A percentile compares a stretch with the other conserved stretches of the same genome.
Evolutionary conservation across 2,113 vertebrate genomes (phyloP).

Genomic region (Plecotus auritus): DNA sequence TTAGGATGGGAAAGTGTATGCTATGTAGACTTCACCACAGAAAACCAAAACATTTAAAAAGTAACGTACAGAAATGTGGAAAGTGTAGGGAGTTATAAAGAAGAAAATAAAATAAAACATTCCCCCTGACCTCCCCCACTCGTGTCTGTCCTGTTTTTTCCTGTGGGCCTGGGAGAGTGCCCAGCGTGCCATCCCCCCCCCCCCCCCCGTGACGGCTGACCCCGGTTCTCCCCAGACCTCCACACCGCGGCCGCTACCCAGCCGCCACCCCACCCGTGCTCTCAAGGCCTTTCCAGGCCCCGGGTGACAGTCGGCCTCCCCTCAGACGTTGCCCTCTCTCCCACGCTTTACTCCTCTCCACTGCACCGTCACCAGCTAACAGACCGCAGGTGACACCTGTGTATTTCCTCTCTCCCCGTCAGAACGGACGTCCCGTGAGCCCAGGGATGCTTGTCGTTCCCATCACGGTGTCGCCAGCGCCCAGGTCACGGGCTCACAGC

Average conservation of each 20-base stretch:
- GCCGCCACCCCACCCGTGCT: too few species aligned
- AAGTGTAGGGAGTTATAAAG: not conserved
- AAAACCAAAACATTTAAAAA: not conserved
- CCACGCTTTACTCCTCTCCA: too few species aligned
- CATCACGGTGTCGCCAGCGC: not conserved
- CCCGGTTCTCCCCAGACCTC: accelerated
- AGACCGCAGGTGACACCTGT: accelerated
- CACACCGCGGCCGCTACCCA: accelerated
- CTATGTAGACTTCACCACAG: too few species aligned
- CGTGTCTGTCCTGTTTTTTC: not conserved
- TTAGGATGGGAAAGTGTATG: not conserved
- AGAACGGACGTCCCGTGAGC: not conserved
- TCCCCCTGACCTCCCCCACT: not conserved
- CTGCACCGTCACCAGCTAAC: not conserved
- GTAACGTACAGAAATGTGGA: not conserved
- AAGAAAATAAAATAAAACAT: not conserved
- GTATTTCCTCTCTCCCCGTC: accelerated
- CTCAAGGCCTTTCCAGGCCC: not conserved
- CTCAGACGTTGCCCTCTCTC: not conserved
- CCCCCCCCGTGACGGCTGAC: too few species aligned
- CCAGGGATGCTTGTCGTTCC: too few species aligned
- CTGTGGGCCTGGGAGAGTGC: accelerated
- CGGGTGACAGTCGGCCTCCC: not conserved
- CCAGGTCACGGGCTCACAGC: not conserved
- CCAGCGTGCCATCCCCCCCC: too few species aligned